Percentiles rank a stretch among this genome's conserved stretches.
phyloP scores from a whole-genome alignment of 2,888 invertebrate species.

The Eumacrocentrus americanus region DNA sequence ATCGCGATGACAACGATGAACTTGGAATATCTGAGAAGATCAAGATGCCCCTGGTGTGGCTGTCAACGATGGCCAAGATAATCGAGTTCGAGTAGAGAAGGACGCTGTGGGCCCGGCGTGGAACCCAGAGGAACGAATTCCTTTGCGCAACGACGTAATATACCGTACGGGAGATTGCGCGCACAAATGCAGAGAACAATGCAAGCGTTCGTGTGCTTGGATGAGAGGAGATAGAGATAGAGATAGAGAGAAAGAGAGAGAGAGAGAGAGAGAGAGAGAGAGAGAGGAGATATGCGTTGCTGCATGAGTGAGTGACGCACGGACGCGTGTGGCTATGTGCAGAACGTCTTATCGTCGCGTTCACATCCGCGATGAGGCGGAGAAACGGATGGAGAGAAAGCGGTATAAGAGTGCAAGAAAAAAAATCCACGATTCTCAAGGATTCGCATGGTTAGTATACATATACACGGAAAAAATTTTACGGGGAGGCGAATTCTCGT shows the following conservation, averaged over 20 bases:
- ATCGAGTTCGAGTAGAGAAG: conserved; percentile 34
- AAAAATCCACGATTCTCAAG: conserved; percentile 58
- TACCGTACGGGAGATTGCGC: conserved; percentile 38
- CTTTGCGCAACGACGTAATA: conserved; percentile 52
- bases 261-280: not conserved
- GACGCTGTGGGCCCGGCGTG: conserved; percentile 31
- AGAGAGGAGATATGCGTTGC: not conserved
- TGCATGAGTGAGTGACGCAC: conserved; percentile 22
- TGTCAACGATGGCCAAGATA: conserved; percentile 31
- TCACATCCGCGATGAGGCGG: conserved; percentile 48
- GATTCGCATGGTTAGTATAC: conserved; percentile 38
- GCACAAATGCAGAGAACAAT: not conserved
- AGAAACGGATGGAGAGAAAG: conserved; percentile 39
- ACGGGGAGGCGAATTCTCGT: conserved; percentile 32
- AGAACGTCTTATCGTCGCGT: conserved; percentile 51
- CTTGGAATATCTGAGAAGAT: conserved; percentile 23
- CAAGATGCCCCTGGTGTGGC: conserved; percentile 34
- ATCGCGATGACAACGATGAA: conserved; percentile 6
- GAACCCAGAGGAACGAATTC: conserved; percentile 44
- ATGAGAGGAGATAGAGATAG: not conserved
- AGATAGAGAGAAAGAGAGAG: not conserved
- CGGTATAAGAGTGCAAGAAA: conserved; percentile 33
- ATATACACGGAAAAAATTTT: not conserved
- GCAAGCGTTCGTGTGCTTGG: no score
- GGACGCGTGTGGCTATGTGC: conserved; percentile 19